Evolutionary conservation across 2,888 invertebrate genomes (phyloP).

Genomic region (Drosophila quinaria): DNA sequence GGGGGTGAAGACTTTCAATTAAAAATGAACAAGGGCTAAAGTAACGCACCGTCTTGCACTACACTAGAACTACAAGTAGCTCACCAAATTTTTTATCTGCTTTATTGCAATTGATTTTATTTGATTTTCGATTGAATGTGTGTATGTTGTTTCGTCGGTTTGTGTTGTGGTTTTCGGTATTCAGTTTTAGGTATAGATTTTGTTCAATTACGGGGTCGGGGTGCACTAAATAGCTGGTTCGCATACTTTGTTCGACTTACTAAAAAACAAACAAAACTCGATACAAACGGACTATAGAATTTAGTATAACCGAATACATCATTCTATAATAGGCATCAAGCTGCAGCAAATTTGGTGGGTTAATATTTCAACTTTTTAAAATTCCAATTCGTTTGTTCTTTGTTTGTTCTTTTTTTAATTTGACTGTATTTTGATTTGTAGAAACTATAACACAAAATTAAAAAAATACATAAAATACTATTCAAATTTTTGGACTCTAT

Average conservation of each 20-base stretch:
- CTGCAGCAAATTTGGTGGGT: conserved; percentile 76
- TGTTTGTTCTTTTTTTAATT: conserved; percentile 28
- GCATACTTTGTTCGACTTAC: conserved; percentile 83
- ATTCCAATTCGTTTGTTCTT: conserved; percentile 51
- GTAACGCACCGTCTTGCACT: conserved; percentile 58
- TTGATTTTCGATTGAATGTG: conserved; percentile 23
- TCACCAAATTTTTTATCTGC: conserved; percentile 35
- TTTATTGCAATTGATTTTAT: conserved; percentile 42
- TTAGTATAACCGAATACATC: conserved; percentile 69
- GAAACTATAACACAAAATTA: conserved; percentile 14
- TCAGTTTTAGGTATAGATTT: conserved; percentile 24
- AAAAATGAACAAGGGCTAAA: conserved; percentile 59
- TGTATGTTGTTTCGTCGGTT: conserved; percentile 20
- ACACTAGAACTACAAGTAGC: conserved; percentile 34
- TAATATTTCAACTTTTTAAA: conserved; percentile 58
- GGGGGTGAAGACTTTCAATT: conserved; percentile 31
- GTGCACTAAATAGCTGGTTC: conserved; percentile 73
- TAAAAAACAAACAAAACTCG: conserved; percentile 85
- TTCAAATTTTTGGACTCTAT: conserved; percentile 4
- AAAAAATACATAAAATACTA: conserved; percentile 14
- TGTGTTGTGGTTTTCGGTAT: conserved; percentile 24
- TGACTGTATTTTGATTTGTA: conserved; percentile 15
- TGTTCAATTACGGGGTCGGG: conserved; percentile 28
- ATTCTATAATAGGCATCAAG: conserved; percentile 74
- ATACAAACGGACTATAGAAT: conserved; percentile 83